Evolutionary conservation across 2,113 vertebrate genomes (phyloP).

Genomic region (Illadopsis cleaveri): DNA sequence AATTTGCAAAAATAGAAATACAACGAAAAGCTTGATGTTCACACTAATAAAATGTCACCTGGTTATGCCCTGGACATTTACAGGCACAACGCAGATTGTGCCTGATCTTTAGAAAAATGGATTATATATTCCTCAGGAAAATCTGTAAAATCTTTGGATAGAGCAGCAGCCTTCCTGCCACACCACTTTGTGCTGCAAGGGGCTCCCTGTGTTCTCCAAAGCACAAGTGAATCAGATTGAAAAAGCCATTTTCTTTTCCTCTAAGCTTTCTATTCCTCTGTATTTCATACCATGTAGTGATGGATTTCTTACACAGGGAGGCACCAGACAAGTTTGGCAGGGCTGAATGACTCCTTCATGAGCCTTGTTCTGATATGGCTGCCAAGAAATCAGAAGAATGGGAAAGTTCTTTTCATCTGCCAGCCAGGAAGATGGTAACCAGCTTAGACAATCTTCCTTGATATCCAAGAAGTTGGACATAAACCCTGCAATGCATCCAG

Average conservation of each 20-base stretch:
- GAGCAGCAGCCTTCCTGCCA: background rate
- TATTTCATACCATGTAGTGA: background rate
- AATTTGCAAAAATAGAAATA: background rate
- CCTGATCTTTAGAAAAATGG: background rate
- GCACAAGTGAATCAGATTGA: background rate
- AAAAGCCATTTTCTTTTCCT: background rate
- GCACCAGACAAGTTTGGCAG: background rate
- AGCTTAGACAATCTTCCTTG: background rate
- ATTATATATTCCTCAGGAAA: background rate
- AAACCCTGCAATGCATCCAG: background rate
- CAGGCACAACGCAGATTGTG: background rate
- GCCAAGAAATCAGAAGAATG: background rate
- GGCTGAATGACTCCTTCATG: background rate
- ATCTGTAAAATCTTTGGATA: background rate
- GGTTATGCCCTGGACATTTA: background rate
- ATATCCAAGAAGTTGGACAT: background rate
- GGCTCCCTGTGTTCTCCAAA: background rate
- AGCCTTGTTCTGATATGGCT: background rate
- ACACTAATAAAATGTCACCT: background rate
- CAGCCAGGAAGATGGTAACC: background rate
- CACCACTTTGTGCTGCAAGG: background rate
- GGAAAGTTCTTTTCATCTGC: background rate
- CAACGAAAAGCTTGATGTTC: background rate
- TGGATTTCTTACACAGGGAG: background rate
- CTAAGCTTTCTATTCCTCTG: background rate